Base-by-base conservation (phyloP, 2,888 invertebrate genomes). In the Drosophila barbarae region DNA sequence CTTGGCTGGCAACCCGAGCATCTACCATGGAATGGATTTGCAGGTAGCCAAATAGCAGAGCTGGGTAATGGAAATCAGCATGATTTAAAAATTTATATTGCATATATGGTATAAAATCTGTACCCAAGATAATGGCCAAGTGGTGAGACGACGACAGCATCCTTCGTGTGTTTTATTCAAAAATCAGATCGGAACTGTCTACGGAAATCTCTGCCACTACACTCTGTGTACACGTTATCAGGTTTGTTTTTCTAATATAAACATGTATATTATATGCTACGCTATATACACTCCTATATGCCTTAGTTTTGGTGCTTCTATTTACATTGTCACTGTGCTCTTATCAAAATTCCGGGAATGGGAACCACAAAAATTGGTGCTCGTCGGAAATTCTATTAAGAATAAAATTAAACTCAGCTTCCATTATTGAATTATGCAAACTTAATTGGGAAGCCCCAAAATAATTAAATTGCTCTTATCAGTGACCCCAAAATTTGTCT, bases 141-240 rank as follows among this genome's bases (percentile, higher is more conserved):
- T 76, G 73, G 76, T 73, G 72, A 68, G 67, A 56, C 35, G 67
- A 56, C 35, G 61, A 69, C 12, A 67, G 26, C 79, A 77, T 81
- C 44, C 42, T 59, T 39, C 10, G n/a, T 60, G 59, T 63, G 53
- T 21, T 39, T 52, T 42, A 44, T 36, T 47, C 32, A 44, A 50
- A 58, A 57, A 38, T 36, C 67, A 12, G 60, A 75, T 46, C 36
- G 49, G 23, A 64, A 79, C 79, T 79, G 59, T 13, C 34, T 32
- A 18, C 18, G 35, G 15, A 61, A 61, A n/a, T 46, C 30, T 30
- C 15, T 7, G 28, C n/a, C 26, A 12, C 23, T 12, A 36, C 13
- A 9, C 9, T 13, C 9, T 13, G 9, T 53, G 15, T 35, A n/a
- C 23, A 47, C 36, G 47, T 30, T 50, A 56, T 67, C 53, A 39